Base-by-base conservation (phyloP, 2,797 vertebrate genomes). In the Syndactyla subalaris region DNA sequence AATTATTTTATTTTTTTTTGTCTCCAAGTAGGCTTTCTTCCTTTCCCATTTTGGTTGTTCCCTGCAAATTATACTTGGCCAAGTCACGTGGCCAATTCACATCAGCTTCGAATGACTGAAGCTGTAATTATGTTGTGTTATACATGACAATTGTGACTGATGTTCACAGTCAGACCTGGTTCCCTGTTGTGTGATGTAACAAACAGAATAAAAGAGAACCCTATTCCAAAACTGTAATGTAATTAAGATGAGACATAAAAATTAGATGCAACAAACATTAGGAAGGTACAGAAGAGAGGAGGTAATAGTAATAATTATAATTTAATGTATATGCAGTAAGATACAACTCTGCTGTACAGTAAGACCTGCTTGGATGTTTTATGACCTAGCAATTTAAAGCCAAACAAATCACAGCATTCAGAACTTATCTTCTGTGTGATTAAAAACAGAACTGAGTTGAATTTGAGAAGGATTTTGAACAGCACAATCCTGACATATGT, bases 41-140 rank as follows among this genome's bases (percentile, higher is more conserved):
- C 66, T 55, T 90, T 70, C 36, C 48, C 39, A 5, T 79, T 95
- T 86, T 17, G 26, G 38, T 59, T 80, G 32, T 22, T 87, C 71
- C 38, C 32, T 76, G 74, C 70, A 86, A 92, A 90, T 94, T 80
- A 54, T 48, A 7, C 76, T 81, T 83, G 41, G 41, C 74, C 87
- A 78, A 94, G 38, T 88, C 77, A 88, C 0, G 0, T 92, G 92
- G 26, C 83, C 23, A 66, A 70, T 81, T 75, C 73, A n/a, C 70
- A 93, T 79, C 62, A 73, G 71, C 65, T 85, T 84, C 20, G 30
- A 93, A 70, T 87, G 77, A 87, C 70, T 92, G 90, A 90, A 93
- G 71, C 54, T 84, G 23, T 94, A 95, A 89, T 96, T 93, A 72
- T 70, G 80, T 88, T 92, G 89, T 89, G 73, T 94, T 93, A 38